These are phyloP conservation scores for Aspidiotus destructor DNA, from an alignment of 2,888 invertebrate genomes.

Conservation along the genomic window DNA sequence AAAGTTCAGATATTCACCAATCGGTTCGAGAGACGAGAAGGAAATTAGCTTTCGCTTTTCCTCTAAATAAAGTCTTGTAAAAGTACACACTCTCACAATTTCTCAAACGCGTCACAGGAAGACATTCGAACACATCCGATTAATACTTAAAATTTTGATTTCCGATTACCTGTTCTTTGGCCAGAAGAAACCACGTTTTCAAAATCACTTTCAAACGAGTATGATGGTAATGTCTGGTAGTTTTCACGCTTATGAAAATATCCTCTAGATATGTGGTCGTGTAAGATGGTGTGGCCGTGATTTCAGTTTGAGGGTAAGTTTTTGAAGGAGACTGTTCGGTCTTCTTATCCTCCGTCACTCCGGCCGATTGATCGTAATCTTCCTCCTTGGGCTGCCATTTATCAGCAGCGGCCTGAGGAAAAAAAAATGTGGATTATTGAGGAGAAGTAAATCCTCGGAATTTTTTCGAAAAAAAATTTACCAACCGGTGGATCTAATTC, in stretches of 20 bases:
- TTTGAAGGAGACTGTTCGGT: constrained; percentile 14
- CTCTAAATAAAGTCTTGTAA: too few species aligned
- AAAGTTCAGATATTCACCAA: too few species aligned
- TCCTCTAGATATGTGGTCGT: constrained; percentile 53
- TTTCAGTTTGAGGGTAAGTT: constrained; percentile 19
- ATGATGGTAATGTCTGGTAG: constrained; percentile 77
- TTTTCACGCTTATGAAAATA: constrained; percentile 91
- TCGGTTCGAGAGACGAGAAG: too few species aligned
- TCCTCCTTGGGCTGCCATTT: constrained; percentile 24
- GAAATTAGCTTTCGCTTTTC: too few species aligned
- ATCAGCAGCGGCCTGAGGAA: background rate
- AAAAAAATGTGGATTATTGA: background rate
- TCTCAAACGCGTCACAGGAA: too few species aligned
- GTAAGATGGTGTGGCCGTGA: constrained; percentile 21
- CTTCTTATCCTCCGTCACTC: background rate
- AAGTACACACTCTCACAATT: too few species aligned
- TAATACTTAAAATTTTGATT: background rate
- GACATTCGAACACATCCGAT: too few species aligned
- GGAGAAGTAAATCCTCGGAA: background rate
- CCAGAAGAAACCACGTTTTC: constrained; percentile 91
- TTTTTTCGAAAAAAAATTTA: constrained; percentile 1
- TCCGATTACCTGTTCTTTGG: constrained; percentile 70
- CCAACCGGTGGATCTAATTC: constrained; percentile 21
- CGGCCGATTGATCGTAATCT: background rate
- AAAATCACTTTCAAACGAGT: constrained; percentile 75